These are phyloP conservation scores for Actinernus sp. DNA, from an alignment of 92 coral and sea anemone genomes.

Conservation along the genomic window DNA sequence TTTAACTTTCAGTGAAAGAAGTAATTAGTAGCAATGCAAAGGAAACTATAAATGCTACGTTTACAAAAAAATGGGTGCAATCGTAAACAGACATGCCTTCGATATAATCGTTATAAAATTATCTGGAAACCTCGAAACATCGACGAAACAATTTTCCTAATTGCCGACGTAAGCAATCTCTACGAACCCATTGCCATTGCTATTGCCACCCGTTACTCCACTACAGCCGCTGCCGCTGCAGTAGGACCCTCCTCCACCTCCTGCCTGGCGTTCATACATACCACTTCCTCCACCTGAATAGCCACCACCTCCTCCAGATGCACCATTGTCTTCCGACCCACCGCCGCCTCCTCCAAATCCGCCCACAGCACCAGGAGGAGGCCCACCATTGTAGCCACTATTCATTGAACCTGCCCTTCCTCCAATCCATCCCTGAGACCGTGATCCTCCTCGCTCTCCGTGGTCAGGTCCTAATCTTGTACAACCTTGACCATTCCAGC, in stretches of 20 bases:
- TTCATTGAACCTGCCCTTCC: slow-evolving; percentile 78
- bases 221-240: slow-evolving; percentile 47
- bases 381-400: slow-evolving; percentile 75
- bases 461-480: slow-evolving; percentile 10
- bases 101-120: too few species aligned
- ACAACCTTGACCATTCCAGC: slow-evolving; percentile 72
- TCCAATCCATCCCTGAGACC: slow-evolving; percentile 66
- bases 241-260: slow-evolving; percentile 80
- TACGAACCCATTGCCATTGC: slow-evolving; percentile 44
- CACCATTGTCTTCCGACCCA: slow-evolving; percentile 73
- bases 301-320: slow-evolving; percentile 81
- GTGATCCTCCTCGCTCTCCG: slow-evolving; percentile 76
- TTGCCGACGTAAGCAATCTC: slow-evolving; percentile 5
- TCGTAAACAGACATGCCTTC: too few species aligned
- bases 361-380: slow-evolving; percentile 86
- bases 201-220: slow-evolving; percentile 58
- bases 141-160: too few species aligned
- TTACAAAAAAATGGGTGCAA: too few species aligned
- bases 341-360: slow-evolving; percentile 87
- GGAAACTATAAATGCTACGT: too few species aligned
- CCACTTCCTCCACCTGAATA: slow-evolving; percentile 89
- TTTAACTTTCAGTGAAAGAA: too few species aligned
- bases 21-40: too few species aligned
- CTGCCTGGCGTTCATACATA: slow-evolving; percentile 39
- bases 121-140: too few species aligned